Evolutionary conservation across 2,113 vertebrate species (phyloP), one percentile per base, ranked within the genome.

Genomic region (Rutilus rutilus): DNA sequence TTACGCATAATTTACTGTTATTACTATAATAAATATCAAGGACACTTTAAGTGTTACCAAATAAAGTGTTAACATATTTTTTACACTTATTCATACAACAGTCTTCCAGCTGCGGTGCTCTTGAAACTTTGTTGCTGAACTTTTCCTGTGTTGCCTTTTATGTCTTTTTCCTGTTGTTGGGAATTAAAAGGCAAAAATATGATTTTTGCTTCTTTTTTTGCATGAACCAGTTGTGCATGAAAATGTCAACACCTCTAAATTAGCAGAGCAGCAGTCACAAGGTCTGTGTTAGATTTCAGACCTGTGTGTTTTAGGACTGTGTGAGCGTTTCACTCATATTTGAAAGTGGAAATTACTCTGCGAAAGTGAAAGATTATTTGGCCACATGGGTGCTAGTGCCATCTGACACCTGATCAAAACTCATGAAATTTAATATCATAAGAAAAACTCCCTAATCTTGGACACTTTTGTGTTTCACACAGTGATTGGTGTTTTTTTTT

Each of bases 271-370:
- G 71, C 21, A 74, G 39, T 74, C 12, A 11, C 67, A 71, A 36
- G 65, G 30, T 19, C 9, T 39, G 33, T 39, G 21, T 71, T 39
- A 45, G 23, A 36, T 42, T 71, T 73, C 69, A n/a, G 33, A 33
- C 4, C 69, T 42, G 69, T 21, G 36, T 74, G 11, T 45, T 73
- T 73, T 39, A 73, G 10, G 36, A 19, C 67, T 42, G 21, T n/a
- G 36, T 73, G 36, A 73, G 69, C 2, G 4, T 73, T 73, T 73
- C 69, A n/a, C 42, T 74, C 71, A 4, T 62, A 74, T 74, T 74
- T 74, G 23, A 42, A 74, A 74, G 71, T 25, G 42, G 23, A 74
- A 74, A 74, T 74, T 74, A 47, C 69, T 73, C 19, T 23, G 69
- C 21, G 10, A 73, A 25, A 47, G 71, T 25, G 71, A 25, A 65